phyloP scores from a whole-genome alignment of 2,797 vertebrate species.

The Ceryle rudis region DNA sequence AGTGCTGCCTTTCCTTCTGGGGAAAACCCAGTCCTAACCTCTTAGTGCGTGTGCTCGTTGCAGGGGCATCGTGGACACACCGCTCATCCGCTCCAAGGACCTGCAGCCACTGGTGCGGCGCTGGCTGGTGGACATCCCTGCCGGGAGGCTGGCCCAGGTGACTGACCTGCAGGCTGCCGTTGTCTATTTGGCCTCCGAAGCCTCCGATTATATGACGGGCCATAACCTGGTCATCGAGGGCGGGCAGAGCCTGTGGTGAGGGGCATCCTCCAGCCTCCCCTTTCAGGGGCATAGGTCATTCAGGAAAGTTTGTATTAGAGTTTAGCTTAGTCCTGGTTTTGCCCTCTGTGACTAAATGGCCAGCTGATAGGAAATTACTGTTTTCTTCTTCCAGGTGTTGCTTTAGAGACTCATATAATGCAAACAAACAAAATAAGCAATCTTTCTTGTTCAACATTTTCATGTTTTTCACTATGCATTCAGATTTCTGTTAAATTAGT shows the following conservation, averaged over 20 bases:
- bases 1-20: background rate
- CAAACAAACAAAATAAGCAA: too few species aligned
- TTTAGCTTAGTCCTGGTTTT: background rate
- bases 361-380: background rate
- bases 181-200: conserved; percentile 90
- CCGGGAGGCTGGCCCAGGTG: conserved; percentile 87
- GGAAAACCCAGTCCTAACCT: background rate
- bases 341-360: background rate
- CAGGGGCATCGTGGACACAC: conserved; percentile 89
- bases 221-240: conserved; percentile 93
- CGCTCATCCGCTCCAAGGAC: conserved; percentile 86
- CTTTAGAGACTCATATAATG: background rate
- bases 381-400: background rate
- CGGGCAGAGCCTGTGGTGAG: conserved; percentile 89
- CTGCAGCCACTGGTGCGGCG: conserved; percentile 84
- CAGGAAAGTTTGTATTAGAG: fast-evolving
- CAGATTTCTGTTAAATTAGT: conserved; percentile 16
- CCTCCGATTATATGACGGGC: conserved; percentile 89
- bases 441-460: background rate
- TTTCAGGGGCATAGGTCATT: background rate
- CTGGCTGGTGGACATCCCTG: conserved; percentile 88
- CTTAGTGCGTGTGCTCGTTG: fast-evolving
- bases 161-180: conserved; percentile 89
- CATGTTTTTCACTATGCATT: background rate
- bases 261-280: background rate